Conservation (phyloP, 2,888 invertebrate species). For the Perizoma flavofasciatum region DNA sequence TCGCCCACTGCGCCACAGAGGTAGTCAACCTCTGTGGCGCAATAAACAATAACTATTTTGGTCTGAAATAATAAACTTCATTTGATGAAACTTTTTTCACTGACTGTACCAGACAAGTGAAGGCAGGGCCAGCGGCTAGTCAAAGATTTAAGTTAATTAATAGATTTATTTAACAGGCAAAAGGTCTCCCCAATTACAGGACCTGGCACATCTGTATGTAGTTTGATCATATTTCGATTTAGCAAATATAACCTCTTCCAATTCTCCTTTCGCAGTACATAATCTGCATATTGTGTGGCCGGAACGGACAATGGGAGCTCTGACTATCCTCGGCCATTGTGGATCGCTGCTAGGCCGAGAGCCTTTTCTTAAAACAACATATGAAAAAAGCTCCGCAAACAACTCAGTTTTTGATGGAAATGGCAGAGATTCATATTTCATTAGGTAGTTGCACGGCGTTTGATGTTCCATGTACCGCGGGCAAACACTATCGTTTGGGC, state of each 20-base stretch:
- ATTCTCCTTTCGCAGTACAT: slow-evolving; percentile 89
- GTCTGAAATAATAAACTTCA: too few species aligned
- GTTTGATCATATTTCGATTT: slow-evolving; percentile 89
- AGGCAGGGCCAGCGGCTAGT: too few species aligned
- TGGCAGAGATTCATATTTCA: slow-evolving; percentile 84
- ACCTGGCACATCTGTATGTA: slow-evolving; percentile 89
- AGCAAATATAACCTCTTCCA: slow-evolving; percentile 91
- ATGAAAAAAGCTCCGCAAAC: slow-evolving; percentile 87
- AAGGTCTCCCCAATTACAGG: slow-evolving; percentile 91
- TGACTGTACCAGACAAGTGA: too few species aligned
- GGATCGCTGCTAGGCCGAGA: slow-evolving; percentile 71
- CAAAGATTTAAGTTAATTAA: neutral
- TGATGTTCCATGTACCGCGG: slow-evolving; percentile 87
- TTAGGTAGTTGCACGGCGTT: slow-evolving; percentile 91
- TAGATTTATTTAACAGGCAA: slow-evolving; percentile 85
- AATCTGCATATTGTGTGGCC: slow-evolving; percentile 90
- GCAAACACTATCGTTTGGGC: slow-evolving; percentile 92
- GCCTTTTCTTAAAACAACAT: slow-evolving; percentile 93
- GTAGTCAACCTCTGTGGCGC: too few species aligned
- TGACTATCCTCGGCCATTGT: slow-evolving; percentile 92
- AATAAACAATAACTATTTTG: too few species aligned
- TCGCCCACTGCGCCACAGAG: too few species aligned
- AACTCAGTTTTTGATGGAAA: slow-evolving; percentile 71
- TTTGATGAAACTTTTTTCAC: too few species aligned
- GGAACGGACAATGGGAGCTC: slow-evolving; percentile 87